Base-by-base conservation (phyloP, 1,140 invertebrate genomes). In the Dreissena polymorpha region DNA sequence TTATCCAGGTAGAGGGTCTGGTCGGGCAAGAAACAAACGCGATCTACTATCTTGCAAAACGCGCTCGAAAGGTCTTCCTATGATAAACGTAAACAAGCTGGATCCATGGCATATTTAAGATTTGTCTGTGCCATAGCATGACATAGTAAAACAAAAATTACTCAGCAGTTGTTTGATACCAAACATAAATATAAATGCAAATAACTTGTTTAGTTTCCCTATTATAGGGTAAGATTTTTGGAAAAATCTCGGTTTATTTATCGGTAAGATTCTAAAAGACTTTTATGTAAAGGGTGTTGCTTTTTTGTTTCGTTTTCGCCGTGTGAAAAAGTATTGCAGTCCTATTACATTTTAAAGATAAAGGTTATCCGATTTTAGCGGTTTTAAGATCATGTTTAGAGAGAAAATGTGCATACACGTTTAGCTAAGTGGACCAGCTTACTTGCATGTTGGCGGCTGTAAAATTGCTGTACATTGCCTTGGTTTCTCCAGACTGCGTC, bases 1-100 rank as follows among this genome's bases (percentile, higher is more conserved):
- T 79, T 79, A 49, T 79, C 76, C n/a, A 70, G 21, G 1, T 70
- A n/a, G 14, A 79, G 6, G 18, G 23, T 60, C 23, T 60, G 53
- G 29, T 18, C n/a, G 18, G 55, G 16, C 10, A 60, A 13, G n/a
- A 63, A n/a, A 23, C 51, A 63, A 51, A 63, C 39, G 10, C 57
- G 10, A 2, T 63, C n/a, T 12, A 39, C 55, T 21, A 7, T 18
- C 16, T 18, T 18, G n/a, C n/a, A 16, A 10, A n/a, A 25, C 3
- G 39, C 5, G 16, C 49, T 25, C 27, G 21, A 21, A 21, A 16
- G 14, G 14, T 29, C 25, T 16, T 0, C 21, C 16, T n/a, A 3
- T 3, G 21, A 23, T 2, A 60, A 18, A 60, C 2, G 57, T n/a
- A 23, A 18, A 23, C 57, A 5, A 60, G 16, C 10, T n/a, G 3